These are phyloP conservation scores for Batillaria attramentaria DNA, from an alignment of 1,140 invertebrate genomes.

Conservation along the genomic window DNA sequence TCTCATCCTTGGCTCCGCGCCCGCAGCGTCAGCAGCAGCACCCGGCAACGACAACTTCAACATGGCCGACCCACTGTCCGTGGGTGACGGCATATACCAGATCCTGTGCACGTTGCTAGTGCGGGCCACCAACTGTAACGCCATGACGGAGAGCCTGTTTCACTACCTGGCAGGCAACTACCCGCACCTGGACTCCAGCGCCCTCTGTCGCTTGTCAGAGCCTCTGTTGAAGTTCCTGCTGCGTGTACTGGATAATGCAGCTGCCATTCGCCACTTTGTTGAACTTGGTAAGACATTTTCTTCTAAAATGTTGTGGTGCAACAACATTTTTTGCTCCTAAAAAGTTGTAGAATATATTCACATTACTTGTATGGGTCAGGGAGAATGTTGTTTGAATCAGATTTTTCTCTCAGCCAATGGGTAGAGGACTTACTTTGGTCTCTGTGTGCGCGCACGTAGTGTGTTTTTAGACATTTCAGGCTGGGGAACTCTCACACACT, in stretches of 20 bases:
- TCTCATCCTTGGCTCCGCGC: constrained; percentile 56
- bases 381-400: too few species aligned
- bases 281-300: constrained; percentile 72
- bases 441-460: too few species aligned
- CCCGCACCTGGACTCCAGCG: constrained; percentile 35
- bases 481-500: too few species aligned
- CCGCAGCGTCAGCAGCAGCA: background rate
- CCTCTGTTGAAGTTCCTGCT: constrained; percentile 83
- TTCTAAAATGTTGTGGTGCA: too few species aligned
- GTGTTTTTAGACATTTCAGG: too few species aligned
- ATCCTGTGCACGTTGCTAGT: constrained; percentile 82
- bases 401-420: too few species aligned
- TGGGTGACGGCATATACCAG: constrained; percentile 88
- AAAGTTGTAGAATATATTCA: too few species aligned
- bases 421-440: too few species aligned
- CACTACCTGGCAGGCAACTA: constrained; percentile 78
- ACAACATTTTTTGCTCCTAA: too few species aligned
- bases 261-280: constrained; percentile 79
- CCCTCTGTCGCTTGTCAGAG: constrained; percentile 77
- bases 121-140: constrained; percentile 80
- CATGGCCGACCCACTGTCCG: constrained; percentile 75
- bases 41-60: constrained; percentile 24
- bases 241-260: constrained; percentile 80
- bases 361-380: too few species aligned
- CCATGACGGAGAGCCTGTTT: constrained; percentile 83